A percentile compares a stretch with the other conserved stretches of the same genome.
Evolutionary conservation across 2,797 vertebrate species (phyloP).

Genomic region (Diceros bicornis): DNA sequence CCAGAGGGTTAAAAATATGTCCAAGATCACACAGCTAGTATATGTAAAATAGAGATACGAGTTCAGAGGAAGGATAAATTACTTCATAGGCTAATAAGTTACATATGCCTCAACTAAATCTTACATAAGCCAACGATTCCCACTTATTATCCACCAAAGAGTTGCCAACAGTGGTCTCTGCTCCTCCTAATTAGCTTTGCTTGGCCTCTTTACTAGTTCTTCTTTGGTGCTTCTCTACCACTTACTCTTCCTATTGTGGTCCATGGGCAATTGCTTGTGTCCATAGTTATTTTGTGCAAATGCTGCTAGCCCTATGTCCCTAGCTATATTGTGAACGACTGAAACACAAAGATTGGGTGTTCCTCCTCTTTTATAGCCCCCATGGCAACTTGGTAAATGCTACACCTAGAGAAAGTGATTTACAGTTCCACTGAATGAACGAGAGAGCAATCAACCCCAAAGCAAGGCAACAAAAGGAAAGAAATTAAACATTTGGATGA

Average conservation of each 20-base stretch:
- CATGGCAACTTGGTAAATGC: not conserved
- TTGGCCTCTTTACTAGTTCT: not conserved
- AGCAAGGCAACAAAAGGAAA: not conserved
- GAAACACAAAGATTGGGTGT: not conserved
- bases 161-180: not conserved
- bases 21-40: not conserved
- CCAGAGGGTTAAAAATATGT: not conserved
- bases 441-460: not conserved
- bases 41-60: not conserved
- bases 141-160: not conserved
- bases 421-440: not conserved
- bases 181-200: not conserved
- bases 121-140: too few relatives aligned
- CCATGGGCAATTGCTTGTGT: not conserved
- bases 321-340: too few relatives aligned
- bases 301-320: not conserved
- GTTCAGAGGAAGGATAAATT: not conserved
- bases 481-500: not conserved
- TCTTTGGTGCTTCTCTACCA: not conserved
- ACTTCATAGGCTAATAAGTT: not conserved
- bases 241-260: not conserved
- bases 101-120: not conserved
- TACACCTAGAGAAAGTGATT: not conserved
- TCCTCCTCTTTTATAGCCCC: not conserved
- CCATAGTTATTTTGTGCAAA: not conserved